Percentiles rank a stretch among this genome's conserved stretches.
phyloP scores from a whole-genome alignment of 1,140 invertebrate species.

The Drosophila nasuta region DNA sequence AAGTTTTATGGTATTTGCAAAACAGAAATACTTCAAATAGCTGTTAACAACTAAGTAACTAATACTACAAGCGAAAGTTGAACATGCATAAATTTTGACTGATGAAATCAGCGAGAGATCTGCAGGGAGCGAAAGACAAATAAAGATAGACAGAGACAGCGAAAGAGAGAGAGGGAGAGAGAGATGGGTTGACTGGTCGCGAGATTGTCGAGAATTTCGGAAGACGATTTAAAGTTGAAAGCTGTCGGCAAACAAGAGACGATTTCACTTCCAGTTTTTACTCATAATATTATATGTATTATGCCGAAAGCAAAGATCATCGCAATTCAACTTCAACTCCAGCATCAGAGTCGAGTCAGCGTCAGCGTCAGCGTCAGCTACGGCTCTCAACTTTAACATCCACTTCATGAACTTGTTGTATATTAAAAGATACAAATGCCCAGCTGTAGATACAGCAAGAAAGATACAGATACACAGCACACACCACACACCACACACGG shows the following conservation, averaged over 20 bases:
- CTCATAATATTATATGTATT: constrained; percentile 22
- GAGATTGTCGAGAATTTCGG: constrained; percentile 51
- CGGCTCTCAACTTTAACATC: constrained; percentile 35
- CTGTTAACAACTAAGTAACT: constrained; percentile 28
- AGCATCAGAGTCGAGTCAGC: too few species aligned
- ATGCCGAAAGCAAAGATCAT: constrained; percentile 57
- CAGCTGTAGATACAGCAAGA: constrained; percentile 1
- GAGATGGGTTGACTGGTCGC: background rate
- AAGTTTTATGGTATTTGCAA: constrained; percentile 27
- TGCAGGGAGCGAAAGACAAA: background rate
- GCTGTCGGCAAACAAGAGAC: constrained; percentile 20
- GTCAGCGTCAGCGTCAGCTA: constrained; percentile 21
- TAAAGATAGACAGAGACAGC: background rate
- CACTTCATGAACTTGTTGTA: constrained; percentile 22
- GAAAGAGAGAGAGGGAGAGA: background rate
- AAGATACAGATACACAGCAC: constrained; percentile 17
- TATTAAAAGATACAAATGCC: constrained; percentile 31
- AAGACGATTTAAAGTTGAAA: constrained; percentile 29
- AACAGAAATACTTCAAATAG: constrained; percentile 37
- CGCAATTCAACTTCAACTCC: constrained; percentile 48
- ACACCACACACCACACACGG: constrained; percentile 13
- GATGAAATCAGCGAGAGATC: constrained; percentile 44
- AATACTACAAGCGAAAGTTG: constrained; percentile 50
- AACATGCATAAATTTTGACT: constrained; percentile 42
- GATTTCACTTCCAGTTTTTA: constrained; percentile 68